Evolutionary conservation across 2,888 invertebrate genomes (phyloP).

Genomic region (Leucozona laternaria): DNA sequence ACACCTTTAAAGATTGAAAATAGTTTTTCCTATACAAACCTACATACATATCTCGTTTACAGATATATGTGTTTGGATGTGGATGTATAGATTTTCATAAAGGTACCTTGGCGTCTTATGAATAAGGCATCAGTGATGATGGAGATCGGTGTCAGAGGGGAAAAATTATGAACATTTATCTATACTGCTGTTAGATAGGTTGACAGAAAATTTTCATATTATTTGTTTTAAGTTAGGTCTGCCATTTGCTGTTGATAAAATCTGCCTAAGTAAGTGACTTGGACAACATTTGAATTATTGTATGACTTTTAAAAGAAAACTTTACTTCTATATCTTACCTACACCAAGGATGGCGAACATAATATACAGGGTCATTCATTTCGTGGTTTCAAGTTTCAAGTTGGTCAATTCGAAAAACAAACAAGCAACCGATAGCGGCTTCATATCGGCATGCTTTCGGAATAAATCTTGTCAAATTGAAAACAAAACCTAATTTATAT

Average conservation of each 20-base stretch:
- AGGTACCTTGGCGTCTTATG: conserved; percentile 30
- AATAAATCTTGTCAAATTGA: too few species aligned
- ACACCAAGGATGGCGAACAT: neutral
- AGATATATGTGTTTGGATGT: too few species aligned
- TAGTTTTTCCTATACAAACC: conserved; percentile 4
- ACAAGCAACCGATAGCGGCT: too few species aligned
- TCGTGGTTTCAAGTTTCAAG: too few species aligned
- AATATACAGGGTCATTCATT: too few species aligned
- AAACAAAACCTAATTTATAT: too few species aligned
- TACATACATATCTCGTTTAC: neutral
- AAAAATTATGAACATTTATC: conserved; percentile 66
- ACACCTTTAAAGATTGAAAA: conserved; percentile 44
- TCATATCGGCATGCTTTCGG: too few species aligned
- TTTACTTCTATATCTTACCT: conserved; percentile 5
- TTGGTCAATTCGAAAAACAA: too few species aligned
- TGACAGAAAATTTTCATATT: conserved; percentile 51
- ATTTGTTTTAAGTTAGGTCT: conserved; percentile 55
- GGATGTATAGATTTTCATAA: neutral
- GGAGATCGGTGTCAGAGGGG: conserved; percentile 13
- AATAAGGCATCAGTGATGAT: conserved; percentile 54
- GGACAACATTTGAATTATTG: conserved; percentile 65
- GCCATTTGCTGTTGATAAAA: conserved; percentile 55
- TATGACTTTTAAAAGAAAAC: neutral
- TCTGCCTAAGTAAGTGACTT: conserved; percentile 56
- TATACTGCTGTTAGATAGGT: conserved; percentile 43